A percentile compares a stretch with the other conserved stretches of the same genome.
These are phyloP conservation scores for Villa cingulata DNA, from an alignment of 2,888 invertebrate species.

Conservation along the genomic window DNA sequence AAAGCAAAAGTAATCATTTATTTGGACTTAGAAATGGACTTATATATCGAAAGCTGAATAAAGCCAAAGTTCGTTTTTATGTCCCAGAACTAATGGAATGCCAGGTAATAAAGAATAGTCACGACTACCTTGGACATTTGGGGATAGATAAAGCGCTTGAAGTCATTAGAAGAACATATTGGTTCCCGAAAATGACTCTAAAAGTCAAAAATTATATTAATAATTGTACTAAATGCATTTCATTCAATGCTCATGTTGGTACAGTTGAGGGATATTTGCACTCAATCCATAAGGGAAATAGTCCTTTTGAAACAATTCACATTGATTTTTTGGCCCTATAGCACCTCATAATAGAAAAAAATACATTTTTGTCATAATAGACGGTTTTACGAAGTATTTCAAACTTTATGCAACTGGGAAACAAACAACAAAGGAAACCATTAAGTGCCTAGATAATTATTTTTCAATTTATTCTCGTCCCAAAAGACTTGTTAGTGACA, in stretches of 20 bases:
- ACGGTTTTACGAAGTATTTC: slow-evolving; percentile 12
- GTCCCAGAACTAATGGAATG: too few relatives aligned
- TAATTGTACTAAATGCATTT: slow-evolving; percentile 27
- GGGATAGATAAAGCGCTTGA: too few relatives aligned
- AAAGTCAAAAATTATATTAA: slow-evolving; percentile 27
- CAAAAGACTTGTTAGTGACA: too few relatives aligned
- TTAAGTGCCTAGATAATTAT: too few relatives aligned
- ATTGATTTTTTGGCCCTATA: slow-evolving; percentile 17
- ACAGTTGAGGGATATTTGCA: slow-evolving; percentile 22
- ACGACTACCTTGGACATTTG: too few relatives aligned
- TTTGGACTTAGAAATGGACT: slow-evolving; percentile 11
- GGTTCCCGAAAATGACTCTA: slow-evolving; percentile 27
- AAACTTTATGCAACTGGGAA: too few relatives aligned
- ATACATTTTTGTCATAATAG: slow-evolving; percentile 21
- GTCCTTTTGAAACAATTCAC: slow-evolving; percentile 31
- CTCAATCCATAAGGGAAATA: slow-evolving; percentile 25
- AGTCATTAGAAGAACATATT: slow-evolving; percentile 13
- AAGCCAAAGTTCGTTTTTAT: slow-evolving; percentile 6
- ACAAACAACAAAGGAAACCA: too few relatives aligned
- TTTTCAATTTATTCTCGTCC: too few relatives aligned
- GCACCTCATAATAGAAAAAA: slow-evolving; percentile 23
- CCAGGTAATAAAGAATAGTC: too few relatives aligned
- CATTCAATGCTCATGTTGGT: slow-evolving; percentile 20
- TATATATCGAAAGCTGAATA: slow-evolving; percentile 9
- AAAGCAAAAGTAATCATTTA: slow-evolving; percentile 8